Evolutionary conservation across 2,113 vertebrate species (phyloP).

Genomic region (Aegithalos caudatus): DNA sequence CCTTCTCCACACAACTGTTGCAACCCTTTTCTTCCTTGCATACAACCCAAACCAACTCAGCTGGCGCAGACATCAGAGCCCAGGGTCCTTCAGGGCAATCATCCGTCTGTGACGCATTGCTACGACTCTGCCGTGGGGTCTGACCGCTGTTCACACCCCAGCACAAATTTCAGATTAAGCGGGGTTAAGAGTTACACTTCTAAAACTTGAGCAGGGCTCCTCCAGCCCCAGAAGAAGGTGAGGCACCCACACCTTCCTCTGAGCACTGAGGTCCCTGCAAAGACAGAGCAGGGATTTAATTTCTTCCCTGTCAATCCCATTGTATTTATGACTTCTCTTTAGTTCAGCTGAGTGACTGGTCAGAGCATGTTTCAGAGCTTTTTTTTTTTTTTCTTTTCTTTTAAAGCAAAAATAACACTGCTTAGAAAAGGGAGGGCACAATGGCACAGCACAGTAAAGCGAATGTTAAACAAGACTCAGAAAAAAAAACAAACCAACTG

Average conservation of each 20-base stretch:
- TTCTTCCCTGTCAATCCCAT: conserved; percentile 52
- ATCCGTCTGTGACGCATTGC: not conserved
- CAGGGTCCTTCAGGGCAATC: not conserved
- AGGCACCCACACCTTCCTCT: not conserved
- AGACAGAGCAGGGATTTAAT: conserved; percentile 39
- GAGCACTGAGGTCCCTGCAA: not conserved
- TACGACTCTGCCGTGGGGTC: not conserved
- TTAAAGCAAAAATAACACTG: conserved; percentile 48
- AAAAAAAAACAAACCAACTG: conserved; percentile 32
- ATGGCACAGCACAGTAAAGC: not conserved
- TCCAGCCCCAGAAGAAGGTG: not conserved
- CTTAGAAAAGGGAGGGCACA: not conserved
- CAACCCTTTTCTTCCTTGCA: not conserved
- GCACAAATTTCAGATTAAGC: not conserved
- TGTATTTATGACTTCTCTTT: conserved; percentile 31
- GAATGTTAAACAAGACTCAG: conserved; percentile 20
- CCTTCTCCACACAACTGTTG: conserved; percentile 59
- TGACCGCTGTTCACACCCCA: not conserved
- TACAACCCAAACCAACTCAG: not conserved
- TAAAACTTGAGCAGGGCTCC: not conserved
- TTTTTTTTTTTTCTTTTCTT: not conserved
- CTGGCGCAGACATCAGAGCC: not conserved
- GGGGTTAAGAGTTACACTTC: not conserved
- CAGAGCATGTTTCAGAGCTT: conserved; percentile 39
- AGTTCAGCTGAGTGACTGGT: conserved; percentile 54